These are phyloP conservation scores for Alfaro cultratus DNA, from an alignment of 2,797 vertebrate species.

Conservation along the genomic window DNA sequence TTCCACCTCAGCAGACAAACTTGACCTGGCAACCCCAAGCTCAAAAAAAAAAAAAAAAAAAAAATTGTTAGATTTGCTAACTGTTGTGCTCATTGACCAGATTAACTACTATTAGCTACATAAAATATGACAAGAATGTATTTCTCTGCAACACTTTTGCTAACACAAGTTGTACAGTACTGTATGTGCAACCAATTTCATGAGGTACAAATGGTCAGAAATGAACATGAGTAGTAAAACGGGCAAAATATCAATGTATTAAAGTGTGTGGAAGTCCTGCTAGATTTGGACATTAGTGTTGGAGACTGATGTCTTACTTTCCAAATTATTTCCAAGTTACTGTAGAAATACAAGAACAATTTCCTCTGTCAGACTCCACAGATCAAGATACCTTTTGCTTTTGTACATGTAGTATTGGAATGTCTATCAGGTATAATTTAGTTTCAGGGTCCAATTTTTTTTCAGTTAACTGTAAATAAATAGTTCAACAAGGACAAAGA, in stretches of 20 bases:
- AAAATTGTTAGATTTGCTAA: not conserved
- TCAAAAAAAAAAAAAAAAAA: not conserved
- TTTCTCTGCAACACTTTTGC: not conserved
- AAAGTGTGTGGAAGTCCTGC: not conserved
- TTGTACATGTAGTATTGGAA: not conserved
- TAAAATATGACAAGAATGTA: not conserved
- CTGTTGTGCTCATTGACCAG: not conserved
- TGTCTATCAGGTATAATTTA: not conserved
- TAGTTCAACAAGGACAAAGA: conserved; percentile 24
- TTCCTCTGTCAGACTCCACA: not conserved
- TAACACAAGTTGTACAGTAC: not conserved
- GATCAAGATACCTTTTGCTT: not conserved
- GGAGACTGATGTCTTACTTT: not conserved
- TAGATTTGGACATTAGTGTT: not conserved
- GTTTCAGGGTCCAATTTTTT: not conserved
- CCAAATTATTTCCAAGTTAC: not conserved
- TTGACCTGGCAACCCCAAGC: not conserved
- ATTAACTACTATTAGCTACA: not conserved
- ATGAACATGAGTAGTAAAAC: not conserved
- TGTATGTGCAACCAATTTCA: not conserved
- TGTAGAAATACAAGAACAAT: not conserved
- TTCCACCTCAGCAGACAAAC: not conserved
- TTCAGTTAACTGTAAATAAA: conserved; percentile 7
- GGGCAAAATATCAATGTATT: not conserved
- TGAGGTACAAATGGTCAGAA: not conserved